A percentile compares a stretch with the other conserved stretches of the same genome.
These are phyloP conservation scores for Oconnorella tubifera DNA, from an alignment of 2,888 invertebrate species.

Conservation along the genomic window DNA sequence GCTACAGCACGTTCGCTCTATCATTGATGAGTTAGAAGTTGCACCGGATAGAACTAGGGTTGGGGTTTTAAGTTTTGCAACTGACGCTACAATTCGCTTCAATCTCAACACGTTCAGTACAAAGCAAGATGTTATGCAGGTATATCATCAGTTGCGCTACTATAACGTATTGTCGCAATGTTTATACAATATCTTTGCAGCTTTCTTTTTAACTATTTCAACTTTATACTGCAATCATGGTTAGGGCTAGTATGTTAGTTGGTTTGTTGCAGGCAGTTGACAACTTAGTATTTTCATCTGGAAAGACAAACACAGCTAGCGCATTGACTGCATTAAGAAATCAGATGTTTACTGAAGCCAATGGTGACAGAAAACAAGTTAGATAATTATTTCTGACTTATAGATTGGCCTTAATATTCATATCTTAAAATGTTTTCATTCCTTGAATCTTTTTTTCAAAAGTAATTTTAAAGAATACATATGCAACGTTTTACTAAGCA, in stretches of 20 bases:
- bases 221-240: too few relatives aligned
- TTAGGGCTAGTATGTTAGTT: too few relatives aligned
- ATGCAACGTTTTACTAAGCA: too few relatives aligned
- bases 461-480: too few relatives aligned
- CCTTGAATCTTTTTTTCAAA: too few relatives aligned
- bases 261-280: slow-evolving; percentile 21
- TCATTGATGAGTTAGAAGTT: slow-evolving; percentile 46
- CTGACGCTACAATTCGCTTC: slow-evolving; percentile 41
- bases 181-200: too few relatives aligned
- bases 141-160: too few relatives aligned
- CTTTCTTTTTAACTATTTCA: too few relatives aligned
- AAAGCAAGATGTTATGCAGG: slow-evolving; percentile 24
- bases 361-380: slow-evolving; percentile 31
- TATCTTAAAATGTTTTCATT: too few relatives aligned
- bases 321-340: slow-evolving; percentile 14
- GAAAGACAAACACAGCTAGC: slow-evolving; percentile 27
- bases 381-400: too few relatives aligned
- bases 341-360: slow-evolving; percentile 27
- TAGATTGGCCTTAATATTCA: too few relatives aligned
- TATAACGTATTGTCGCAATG: too few relatives aligned
- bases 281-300: slow-evolving; percentile 11
- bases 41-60: slow-evolving; percentile 41
- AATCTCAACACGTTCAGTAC: slow-evolving; percentile 41
- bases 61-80: slow-evolving; percentile 44
- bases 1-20: slow-evolving; percentile 40